Evolutionary conservation across 2,888 invertebrate genomes (phyloP).

Genomic region (Melanotus villosus): DNA sequence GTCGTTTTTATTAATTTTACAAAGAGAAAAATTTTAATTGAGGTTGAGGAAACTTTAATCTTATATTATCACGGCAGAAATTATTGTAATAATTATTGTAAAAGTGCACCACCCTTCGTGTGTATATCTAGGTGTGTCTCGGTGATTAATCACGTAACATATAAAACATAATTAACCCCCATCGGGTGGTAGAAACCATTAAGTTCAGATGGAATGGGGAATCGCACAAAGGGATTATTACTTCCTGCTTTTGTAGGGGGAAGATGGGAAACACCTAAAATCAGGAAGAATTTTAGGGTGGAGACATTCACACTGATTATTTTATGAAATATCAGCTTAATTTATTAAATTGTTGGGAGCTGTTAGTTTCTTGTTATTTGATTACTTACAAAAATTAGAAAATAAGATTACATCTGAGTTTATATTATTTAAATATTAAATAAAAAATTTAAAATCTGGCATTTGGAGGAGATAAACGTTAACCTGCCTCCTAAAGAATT

Average conservation of each 20-base stretch:
- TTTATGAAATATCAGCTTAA: too few relatives aligned
- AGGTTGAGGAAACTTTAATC: background rate
- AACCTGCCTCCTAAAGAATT: too few relatives aligned
- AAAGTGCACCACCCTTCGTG: slow-evolving; percentile 1
- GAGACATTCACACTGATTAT: background rate
- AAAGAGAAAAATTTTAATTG: background rate
- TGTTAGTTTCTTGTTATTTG: too few relatives aligned
- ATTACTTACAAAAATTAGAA: too few relatives aligned
- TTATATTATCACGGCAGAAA: background rate
- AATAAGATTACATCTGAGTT: too few relatives aligned
- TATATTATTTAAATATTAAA: too few relatives aligned
- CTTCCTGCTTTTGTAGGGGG: background rate
- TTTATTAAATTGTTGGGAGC: too few relatives aligned
- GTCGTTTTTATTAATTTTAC: too few relatives aligned
- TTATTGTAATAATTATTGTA: background rate
- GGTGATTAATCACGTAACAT: background rate
- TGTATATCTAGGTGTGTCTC: slow-evolving; percentile 2
- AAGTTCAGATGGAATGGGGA: background rate
- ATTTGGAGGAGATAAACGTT: too few relatives aligned
- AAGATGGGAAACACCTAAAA: slow-evolving; percentile 2
- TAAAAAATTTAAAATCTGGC: too few relatives aligned
- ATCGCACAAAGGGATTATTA: background rate
- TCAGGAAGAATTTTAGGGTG: too few relatives aligned
- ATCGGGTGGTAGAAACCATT: background rate
- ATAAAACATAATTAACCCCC: background rate